A percentile compares a stretch with the other conserved stretches of the same genome.
phyloP scores from a whole-genome alignment of 2,888 invertebrate species.

The Exocentrus adspersus region DNA sequence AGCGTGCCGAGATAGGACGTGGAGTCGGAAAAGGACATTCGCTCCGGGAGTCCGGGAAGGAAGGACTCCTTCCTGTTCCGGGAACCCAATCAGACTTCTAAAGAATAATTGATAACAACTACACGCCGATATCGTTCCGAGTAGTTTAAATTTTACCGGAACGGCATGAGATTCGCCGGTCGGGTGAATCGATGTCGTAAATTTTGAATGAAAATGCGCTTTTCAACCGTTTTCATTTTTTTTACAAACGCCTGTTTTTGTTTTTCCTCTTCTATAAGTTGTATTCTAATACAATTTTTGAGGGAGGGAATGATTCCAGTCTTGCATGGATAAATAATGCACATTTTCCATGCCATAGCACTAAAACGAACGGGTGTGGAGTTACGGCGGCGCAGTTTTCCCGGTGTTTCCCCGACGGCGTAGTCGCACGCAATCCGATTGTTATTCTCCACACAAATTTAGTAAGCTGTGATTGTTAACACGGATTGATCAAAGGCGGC shows the following conservation, averaged over 20 bases:
- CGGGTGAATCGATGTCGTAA: neutral
- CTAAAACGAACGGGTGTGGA: neutral
- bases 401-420: constrained; percentile 29
- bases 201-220: too few species aligned
- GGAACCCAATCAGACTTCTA: constrained; percentile 61
- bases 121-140: constrained; percentile 37
- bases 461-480: constrained; percentile 56
- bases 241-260: too few species aligned
- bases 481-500: constrained; percentile 57
- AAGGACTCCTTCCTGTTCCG: constrained; percentile 64
- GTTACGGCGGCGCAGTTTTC: constrained; percentile 22
- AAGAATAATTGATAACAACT: constrained; percentile 58
- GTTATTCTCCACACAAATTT: constrained; percentile 54
- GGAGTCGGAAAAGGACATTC: constrained; percentile 62
- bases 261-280: too few species aligned
- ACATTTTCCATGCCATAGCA: neutral
- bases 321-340: neutral
- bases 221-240: too few species aligned
- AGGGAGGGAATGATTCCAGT: too few species aligned
- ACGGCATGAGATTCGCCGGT: neutral
- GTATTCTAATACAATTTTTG: too few species aligned
- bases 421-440: constrained; percentile 47
- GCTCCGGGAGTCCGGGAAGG: constrained; percentile 64
- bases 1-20: constrained; percentile 54
- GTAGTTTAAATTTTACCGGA: constrained; percentile 8